Percentiles rank a stretch among this genome's conserved stretches.
Conservation (phyloP, 2,888 invertebrate genomes). For the Eledone cirrhosa region DNA sequence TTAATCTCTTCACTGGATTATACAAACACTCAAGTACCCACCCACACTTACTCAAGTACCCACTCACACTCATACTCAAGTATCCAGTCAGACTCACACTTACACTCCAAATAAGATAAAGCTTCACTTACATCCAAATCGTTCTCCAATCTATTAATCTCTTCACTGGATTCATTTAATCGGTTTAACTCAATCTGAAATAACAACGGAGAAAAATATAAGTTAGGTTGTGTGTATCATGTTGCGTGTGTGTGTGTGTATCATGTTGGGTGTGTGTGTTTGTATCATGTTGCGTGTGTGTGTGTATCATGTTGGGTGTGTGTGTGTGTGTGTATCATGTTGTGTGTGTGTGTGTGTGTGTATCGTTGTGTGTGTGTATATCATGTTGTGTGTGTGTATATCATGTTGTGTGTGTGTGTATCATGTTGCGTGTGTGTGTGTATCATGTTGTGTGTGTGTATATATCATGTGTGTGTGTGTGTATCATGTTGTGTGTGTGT, state of each 20-base stretch:
- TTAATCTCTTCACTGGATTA: conserved; percentile 55
- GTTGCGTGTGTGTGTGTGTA: too few species aligned
- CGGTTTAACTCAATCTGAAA: conserved; percentile 54
- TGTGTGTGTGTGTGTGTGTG: not conserved
- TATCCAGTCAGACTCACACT: too few species aligned
- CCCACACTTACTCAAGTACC: too few species aligned
- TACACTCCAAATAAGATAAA: not conserved
- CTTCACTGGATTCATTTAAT: conserved; percentile 51
- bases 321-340: not conserved
- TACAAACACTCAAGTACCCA: too few species aligned
- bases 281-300: not conserved
- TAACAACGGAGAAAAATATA: conserved; percentile 30
- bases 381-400: not conserved
- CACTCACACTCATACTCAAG: too few species aligned
- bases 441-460: too few species aligned
- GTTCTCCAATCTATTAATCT: conserved; percentile 59
- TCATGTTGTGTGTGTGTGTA: too few species aligned
- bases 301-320: not conserved
- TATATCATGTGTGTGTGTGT: too few species aligned
- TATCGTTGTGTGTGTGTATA: not conserved
- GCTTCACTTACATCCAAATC: conserved; percentile 56
- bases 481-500: too few species aligned
- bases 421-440: too few species aligned
- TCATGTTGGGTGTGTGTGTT: not conserved
- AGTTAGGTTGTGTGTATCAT: not conserved